These are phyloP conservation scores for Forbesichthys agassizii DNA, from an alignment of 2,113 vertebrate species.

Conservation along the genomic window DNA sequence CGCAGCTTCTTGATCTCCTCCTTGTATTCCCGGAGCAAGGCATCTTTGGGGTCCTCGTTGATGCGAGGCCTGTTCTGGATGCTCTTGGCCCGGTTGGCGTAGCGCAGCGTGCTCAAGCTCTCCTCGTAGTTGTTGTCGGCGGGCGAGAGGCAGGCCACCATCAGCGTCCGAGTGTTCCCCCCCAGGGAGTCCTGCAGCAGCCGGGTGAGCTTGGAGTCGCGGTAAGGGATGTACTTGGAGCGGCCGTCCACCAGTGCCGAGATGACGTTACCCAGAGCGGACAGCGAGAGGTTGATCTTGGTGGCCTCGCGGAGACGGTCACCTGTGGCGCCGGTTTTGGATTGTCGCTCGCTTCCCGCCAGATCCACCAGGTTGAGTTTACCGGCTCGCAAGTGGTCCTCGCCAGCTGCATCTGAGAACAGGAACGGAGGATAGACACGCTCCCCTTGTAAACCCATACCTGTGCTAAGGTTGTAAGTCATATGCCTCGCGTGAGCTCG, in stretches of 20 bases:
- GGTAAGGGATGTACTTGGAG: conserved; percentile 84
- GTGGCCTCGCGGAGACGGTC: conserved; percentile 87
- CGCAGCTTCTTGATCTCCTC: conserved; percentile 87
- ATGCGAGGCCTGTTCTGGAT: conserved; percentile 88
- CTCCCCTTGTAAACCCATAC: too few species aligned
- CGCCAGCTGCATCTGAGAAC: conserved; percentile 76
- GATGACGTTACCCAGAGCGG: conserved; percentile 87
- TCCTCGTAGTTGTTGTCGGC: conserved; percentile 88
- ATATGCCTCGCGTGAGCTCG: too few species aligned
- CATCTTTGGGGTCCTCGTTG: conserved; percentile 90
- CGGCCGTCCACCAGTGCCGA: conserved; percentile 85
- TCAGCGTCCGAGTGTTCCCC: conserved; percentile 87
- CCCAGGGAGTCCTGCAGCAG: conserved; percentile 91
- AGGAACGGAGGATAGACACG: too few species aligned
- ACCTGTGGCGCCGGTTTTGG: conserved; percentile 85
- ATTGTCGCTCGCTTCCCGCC: conserved; percentile 90
- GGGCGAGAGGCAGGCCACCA: conserved; percentile 88
- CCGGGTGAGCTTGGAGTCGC: conserved; percentile 89
- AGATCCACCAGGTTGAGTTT: conserved; percentile 91
- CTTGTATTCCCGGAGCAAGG: conserved; percentile 87
- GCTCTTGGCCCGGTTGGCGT: conserved; percentile 84
- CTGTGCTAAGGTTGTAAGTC: too few species aligned
- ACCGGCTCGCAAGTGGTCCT: conserved; percentile 83
- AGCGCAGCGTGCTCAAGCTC: conserved; percentile 85
- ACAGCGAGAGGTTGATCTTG: conserved; percentile 92